A percentile compares a stretch with the other conserved stretches of the same genome.
Evolutionary conservation across 2,113 vertebrate species (phyloP).

Genomic region (Nothobranchius furzeri): DNA sequence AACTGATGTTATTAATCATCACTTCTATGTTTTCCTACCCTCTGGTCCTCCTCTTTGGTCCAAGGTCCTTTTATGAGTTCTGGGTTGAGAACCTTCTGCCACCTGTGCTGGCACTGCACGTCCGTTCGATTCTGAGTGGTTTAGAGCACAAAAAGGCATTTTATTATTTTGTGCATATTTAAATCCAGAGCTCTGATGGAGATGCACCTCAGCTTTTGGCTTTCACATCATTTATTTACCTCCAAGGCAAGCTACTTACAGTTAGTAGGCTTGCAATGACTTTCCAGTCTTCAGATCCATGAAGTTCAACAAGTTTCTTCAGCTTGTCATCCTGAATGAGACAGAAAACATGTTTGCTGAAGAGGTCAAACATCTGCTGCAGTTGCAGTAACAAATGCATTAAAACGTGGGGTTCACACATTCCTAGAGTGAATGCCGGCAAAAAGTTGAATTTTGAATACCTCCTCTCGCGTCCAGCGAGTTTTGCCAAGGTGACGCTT

Average conservation of each 20-base stretch:
- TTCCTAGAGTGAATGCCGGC: background rate
- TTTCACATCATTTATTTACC: background rate
- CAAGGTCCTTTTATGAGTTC: conserved; percentile 99
- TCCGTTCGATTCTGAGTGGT: conserved; percentile 92
- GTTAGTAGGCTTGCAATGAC: conserved; percentile 93
- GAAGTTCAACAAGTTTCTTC: conserved; percentile 95
- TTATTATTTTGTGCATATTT: background rate
- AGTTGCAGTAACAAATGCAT: too few relatives aligned
- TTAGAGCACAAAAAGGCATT: background rate
- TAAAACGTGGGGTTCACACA: too few relatives aligned
- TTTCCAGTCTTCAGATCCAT: conserved; percentile 99
- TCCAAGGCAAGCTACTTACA: conserved; percentile 77
- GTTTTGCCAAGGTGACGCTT: conserved; percentile 97
- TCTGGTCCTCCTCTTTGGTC: conserved; percentile 99
- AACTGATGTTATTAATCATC: background rate
- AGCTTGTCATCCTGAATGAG: conserved; percentile 93
- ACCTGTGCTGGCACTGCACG: conserved; percentile 97
- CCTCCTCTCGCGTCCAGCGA: conserved; percentile 98
- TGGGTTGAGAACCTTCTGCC: conserved; percentile 98
- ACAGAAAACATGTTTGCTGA: conserved; percentile 37
- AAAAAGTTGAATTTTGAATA: background rate
- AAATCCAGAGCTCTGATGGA: background rate
- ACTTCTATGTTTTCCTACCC: conserved; percentile 80
- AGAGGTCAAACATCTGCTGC: background rate
- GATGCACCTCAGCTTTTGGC: too few relatives aligned